Base-by-base conservation (phyloP, 2,113 vertebrate species). In the Tenebrosternarchus preto region DNA sequence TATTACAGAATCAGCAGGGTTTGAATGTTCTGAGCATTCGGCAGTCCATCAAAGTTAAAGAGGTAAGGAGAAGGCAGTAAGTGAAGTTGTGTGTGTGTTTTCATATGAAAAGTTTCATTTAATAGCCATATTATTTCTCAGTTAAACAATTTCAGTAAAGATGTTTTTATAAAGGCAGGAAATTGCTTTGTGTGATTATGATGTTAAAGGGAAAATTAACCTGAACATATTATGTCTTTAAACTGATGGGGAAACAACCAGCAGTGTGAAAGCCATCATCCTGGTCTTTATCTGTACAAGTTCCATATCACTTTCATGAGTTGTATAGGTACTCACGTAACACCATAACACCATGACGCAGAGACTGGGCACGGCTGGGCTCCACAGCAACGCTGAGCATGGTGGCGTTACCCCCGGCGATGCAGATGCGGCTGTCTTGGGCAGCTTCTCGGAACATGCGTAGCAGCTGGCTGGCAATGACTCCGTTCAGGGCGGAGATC, bases 401-500 rank as follows among this genome's bases (percentile, higher is more conserved):
- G 11, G 94, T 92, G 79, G 92, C 92, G 82, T 95, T 96, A n/a
- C 93, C 94, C 0, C 93, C 95, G 0, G 92, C 89, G 46, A 93
- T 89, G 88, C 95, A 94, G 39, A 94, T 89, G 5, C 92, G 95
- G 89, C 94, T 95, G 12, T 96, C 97, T 86, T 96, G 95, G 1
- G 95, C 93, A 0, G 96, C 95, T 85, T 99, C 96, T 19, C 82
- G 93, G 83, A 96, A 97, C 96, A 97, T 98, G 60, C 92, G 80
- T 11, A 96, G 92, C 78, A 99, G 94, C 88, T 99, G 96, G 89
- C 95, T 97, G 91, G 97, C 98, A 0, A 99, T 99, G 88, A 98
- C 31, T 22, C 95, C 95, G 82, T 99, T 99, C 84, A 99, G 91
- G 73, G 92, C 86, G 0, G 97, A 98, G 72, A 99, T 98, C 88